Evolutionary conservation across 2,113 vertebrate genomes (phyloP).

Genomic region (Ceyx margarethae): DNA sequence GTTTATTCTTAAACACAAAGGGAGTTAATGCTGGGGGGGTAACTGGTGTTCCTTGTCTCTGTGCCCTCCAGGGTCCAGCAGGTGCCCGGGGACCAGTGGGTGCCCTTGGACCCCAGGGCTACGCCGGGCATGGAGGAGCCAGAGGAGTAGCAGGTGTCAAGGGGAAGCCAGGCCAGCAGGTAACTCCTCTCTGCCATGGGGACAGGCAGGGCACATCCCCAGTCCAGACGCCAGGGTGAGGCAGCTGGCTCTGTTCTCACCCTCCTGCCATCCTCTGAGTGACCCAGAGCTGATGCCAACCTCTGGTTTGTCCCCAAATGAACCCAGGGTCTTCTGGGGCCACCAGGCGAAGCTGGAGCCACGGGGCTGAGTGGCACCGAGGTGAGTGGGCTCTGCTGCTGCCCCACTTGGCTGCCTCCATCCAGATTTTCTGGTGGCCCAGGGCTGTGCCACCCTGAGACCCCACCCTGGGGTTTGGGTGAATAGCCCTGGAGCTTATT

Average conservation of each 20-base stretch:
- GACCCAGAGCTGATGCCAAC: not conserved
- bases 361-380: conserved; percentile 70
- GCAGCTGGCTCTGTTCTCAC: not conserved
- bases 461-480: not conserved
- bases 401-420: not conserved
- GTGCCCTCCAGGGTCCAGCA: conserved; percentile 11
- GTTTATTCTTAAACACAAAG: not conserved
- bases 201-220: not conserved
- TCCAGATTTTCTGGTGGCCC: not conserved
- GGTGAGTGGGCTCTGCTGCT: conserved; percentile 62
- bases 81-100: conserved; percentile 67
- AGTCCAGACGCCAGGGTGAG: not conserved
- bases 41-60: not conserved
- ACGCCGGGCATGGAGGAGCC: conserved; percentile 70
- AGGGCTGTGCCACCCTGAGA: not conserved
- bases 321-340: conserved; percentile 78
- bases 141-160: conserved; percentile 72
- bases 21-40: not conserved
- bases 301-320: not conserved
- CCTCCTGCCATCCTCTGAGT: not conserved
- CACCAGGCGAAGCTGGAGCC: conserved; percentile 74
- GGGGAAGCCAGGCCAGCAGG: conserved; percentile 78
- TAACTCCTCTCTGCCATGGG: not conserved
- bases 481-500: not conserved
- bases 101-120: conserved; percentile 68